Evolutionary conservation across 2,113 vertebrate genomes (phyloP), one percentile per base, ranked within the genome.

Genomic region (Corythaeola cristata): DNA sequence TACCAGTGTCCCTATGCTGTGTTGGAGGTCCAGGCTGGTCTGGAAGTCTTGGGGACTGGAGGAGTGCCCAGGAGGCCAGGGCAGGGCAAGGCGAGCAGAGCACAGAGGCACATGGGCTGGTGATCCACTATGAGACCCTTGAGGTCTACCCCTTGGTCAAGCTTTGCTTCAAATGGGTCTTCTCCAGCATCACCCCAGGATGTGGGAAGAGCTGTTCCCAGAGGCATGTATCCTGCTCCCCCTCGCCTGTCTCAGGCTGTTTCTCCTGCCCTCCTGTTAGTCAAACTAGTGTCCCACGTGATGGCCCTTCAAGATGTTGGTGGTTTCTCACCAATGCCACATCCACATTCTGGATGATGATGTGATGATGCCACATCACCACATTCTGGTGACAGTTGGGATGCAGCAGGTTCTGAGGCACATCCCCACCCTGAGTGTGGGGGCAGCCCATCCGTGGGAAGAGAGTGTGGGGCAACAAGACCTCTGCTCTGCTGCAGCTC

Each of bases 391-490:
- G 60, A 26, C 12, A n/a, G 89, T 32, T 19, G 32, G 32, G 33
- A 23, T 52, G 32, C 18, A 41, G 60, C 19, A 69, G n/a, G 15
- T 18, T 82, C 66, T 52, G 66, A 66, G 33, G 30, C 28, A n/a
- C 0, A 0, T 56, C 45, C 37, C 32, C 18, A 27, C 15, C 69
- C 39, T 21, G 35, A 26, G 32, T 7, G 35, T 1, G 8, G 39
- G 19, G 27, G 5, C 17, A 67, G 52, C 9, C 24, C 27, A 9
- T 55, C 20, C 2, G 3, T 16, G 35, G 18, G 49, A 11, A 14
- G 20, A 72, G 8, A 39, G 15, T 13, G 15, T 39, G 26, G 30
- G 32, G 19, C 5, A 16, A 50, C 19, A 33, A 67, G 35, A 41
- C 47, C 41, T 53, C 62, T 67, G 41, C 52, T 72, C 22, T 81